Base-by-base conservation (phyloP, 2,888 invertebrate species). In the Neoaliturus tenellus region DNA sequence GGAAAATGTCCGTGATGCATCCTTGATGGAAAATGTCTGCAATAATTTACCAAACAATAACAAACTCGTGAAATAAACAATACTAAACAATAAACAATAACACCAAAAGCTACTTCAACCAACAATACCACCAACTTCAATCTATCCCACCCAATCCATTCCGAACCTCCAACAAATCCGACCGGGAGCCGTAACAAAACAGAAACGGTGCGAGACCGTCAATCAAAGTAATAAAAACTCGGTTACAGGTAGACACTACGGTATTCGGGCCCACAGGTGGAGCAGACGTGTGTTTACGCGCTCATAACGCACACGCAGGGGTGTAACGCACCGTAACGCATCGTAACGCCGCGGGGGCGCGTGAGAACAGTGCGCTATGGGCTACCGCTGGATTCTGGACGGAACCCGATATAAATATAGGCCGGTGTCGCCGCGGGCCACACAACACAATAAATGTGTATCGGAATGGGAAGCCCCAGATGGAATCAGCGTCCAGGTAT, bases 161-260 rank as follows among this genome's bases (percentile, higher is more conserved):
- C n/a, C n/a, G n/a, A n/a, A n/a, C n/a, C n/a, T n/a, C n/a, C n/a
- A n/a, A n/a, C n/a, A 62, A 25, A 28, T 62, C 62, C 31, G 23
- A 58, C 58, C 62, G 31, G 25, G 12, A 62, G 28, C 62, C 8
- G 14, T 51, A 62, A 62, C 62, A 28, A 62, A 62, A 51, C 62
- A 28, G 62, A 17, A 62, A 28, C 14, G 62, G 58, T 23, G 25
- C 58, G 25, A 58, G 62, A 31, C 31, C 62, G 28, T 62, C 31
- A 62, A 62, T 62, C 62, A 62, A 31, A 6, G 62, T 62, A 62
- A 62, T 62, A 62, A 62, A 62, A 62, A 62, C 28, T 28, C 62
- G 62, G 62, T 62, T 62, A 62, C 31, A 31, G 62, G 28, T 5
- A 62, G 62, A 62, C 62, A 31, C 14, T 5, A 14, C 62, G 62